phyloP scores from a whole-genome alignment of 1,140 invertebrate species.

The Eufriesea mexicana region DNA sequence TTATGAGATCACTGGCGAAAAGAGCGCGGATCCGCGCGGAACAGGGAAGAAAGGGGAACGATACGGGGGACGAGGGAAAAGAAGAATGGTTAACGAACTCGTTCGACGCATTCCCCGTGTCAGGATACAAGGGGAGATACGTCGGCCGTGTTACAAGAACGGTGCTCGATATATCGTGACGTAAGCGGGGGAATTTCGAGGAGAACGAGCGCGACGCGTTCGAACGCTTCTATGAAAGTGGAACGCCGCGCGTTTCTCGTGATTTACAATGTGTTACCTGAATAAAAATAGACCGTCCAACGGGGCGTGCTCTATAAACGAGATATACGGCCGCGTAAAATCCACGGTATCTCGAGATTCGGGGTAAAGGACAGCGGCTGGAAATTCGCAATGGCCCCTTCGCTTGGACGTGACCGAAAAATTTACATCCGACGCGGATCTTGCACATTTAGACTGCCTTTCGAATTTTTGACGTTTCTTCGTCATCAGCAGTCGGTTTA shows the following conservation, averaged over 20 bases:
- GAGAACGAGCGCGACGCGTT: slow-evolving; percentile 16
- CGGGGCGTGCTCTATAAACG: neutral
- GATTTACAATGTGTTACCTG: slow-evolving; percentile 36
- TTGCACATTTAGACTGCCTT: too few species aligned
- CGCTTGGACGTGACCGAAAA: neutral
- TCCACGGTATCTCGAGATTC: neutral
- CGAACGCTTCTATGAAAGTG: slow-evolving; percentile 32
- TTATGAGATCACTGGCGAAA: slow-evolving; percentile 52
- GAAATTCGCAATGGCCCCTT: neutral
- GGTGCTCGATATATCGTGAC: slow-evolving; percentile 42
- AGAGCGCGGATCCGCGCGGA: slow-evolving; percentile 39
- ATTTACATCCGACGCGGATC: too few species aligned
- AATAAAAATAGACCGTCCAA: slow-evolving; percentile 30
- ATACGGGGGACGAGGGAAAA: neutral
- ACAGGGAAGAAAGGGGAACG: slow-evolving; percentile 32
- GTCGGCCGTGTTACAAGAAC: slow-evolving; percentile 35
- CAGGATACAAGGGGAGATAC: slow-evolving; percentile 46
- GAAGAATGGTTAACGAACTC: slow-evolving; percentile 37
- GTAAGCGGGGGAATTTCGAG: slow-evolving; percentile 34
- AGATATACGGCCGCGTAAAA: slow-evolving; percentile 9
- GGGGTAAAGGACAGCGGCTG: too few species aligned
- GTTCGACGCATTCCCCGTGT: slow-evolving; percentile 45
- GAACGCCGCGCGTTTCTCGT: slow-evolving; percentile 24
- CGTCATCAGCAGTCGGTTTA: too few species aligned
- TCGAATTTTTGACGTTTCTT: too few species aligned